A percentile compares a stretch with the other conserved stretches of the same genome.
phyloP scores from a whole-genome alignment of 1,140 invertebrate genomes.

The Anadara kagoshimensis region DNA sequence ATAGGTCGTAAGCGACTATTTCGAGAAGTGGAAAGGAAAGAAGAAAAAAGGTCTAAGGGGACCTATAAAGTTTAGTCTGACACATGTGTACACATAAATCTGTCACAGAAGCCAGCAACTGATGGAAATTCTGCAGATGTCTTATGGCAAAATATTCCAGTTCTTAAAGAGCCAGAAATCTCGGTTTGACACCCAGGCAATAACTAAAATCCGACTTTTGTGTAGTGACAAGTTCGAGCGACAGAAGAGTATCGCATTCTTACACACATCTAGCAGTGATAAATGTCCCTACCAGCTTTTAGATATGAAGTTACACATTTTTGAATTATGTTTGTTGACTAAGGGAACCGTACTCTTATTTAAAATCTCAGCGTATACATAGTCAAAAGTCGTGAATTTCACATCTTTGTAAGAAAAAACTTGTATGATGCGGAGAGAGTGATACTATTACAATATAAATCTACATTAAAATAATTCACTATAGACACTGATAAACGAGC shows the following conservation, averaged over 20 bases:
- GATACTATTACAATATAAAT: no score
- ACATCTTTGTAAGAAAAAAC: no score
- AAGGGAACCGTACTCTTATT: no score
- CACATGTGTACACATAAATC: slow-evolving; percentile 21
- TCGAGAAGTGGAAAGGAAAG: slow-evolving; percentile 15
- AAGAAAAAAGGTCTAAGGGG: background rate
- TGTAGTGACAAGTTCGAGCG: slow-evolving; percentile 27
- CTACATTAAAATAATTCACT: no score
- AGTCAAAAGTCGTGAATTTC: no score
- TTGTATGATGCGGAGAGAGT: no score
- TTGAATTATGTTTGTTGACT: no score
- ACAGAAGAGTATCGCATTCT: slow-evolving; percentile 6
- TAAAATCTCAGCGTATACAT: no score
- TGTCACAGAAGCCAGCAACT: slow-evolving; percentile 18
- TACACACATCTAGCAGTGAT: no score
- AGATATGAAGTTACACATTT: no score
- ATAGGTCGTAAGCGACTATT: slow-evolving; percentile 11
- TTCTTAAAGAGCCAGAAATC: slow-evolving; percentile 22
- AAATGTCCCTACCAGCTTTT: no score
- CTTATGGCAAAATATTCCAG: slow-evolving; percentile 7
- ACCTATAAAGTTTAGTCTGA: slow-evolving; percentile 20
- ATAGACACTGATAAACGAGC: no score
- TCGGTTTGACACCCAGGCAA: slow-evolving; percentile 22
- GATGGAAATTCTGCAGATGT: slow-evolving; percentile 17
- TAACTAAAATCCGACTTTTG: slow-evolving; percentile 30